Percentiles rank a stretch among this genome's conserved stretches.
Evolutionary conservation across 2,113 vertebrate genomes (phyloP).

Genomic region (Rhinopithecus roxellana): DNA sequence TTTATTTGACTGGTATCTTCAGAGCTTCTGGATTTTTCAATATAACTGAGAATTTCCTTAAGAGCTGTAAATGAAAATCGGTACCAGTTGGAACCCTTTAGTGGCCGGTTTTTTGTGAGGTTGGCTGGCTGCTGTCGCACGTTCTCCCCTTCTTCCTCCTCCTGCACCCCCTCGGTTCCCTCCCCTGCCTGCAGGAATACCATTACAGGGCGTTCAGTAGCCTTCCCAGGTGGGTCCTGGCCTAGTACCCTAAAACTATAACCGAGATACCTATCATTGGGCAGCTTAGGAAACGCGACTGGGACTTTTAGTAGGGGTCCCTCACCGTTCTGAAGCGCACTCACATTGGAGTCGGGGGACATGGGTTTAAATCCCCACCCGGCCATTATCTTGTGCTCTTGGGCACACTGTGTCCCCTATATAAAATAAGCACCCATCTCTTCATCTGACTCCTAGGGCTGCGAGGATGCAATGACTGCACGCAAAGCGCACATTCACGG

Average conservation of each 20-base stretch:
- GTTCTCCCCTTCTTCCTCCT: background rate
- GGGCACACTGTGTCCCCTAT: background rate
- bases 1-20: constrained; percentile 12
- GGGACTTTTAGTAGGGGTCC: background rate
- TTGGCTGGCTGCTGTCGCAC: background rate
- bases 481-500: background rate
- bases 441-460: too few relatives aligned
- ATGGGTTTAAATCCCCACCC: background rate
- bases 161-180: fast-evolving
- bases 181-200: background rate
- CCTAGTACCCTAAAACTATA: background rate
- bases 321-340: background rate
- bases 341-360: background rate
- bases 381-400: background rate
- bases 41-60: constrained; percentile 16
- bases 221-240: background rate
- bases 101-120: background rate
- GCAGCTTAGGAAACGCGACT: background rate
- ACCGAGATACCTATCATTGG: fast-evolving
- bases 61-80: background rate
- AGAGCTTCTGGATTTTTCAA: constrained; percentile 1
- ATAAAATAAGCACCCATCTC: background rate
- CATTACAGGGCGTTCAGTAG: background rate
- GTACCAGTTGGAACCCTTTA: background rate
- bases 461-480: background rate